phyloP scores from a whole-genome alignment of 2,888 invertebrate genomes.

The Pycnomerus fuliginosus region DNA sequence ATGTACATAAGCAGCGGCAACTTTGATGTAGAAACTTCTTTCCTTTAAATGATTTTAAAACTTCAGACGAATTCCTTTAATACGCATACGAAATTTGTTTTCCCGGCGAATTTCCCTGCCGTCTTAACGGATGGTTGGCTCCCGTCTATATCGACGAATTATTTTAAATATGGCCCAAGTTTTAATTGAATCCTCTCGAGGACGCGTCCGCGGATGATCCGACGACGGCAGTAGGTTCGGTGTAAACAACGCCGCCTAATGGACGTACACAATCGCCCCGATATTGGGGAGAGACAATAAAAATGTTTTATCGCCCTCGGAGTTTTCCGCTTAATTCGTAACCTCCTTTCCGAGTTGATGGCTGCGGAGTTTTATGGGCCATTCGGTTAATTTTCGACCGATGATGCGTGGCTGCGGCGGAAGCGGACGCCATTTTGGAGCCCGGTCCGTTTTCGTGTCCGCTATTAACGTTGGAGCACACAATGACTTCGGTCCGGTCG shows the following conservation, averaged over 20 bases:
- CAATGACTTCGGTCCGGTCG: too few species aligned
- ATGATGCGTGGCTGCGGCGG: too few species aligned
- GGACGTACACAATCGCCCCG: conserved; percentile 5
- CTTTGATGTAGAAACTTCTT: conserved; percentile 17
- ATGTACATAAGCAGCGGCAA: conserved; percentile 10
- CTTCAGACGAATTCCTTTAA: conserved; percentile 17
- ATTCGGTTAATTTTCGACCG: neutral
- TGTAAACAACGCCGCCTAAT: conserved; percentile 13
- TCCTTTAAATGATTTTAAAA: conserved; percentile 18
- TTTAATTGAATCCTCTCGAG: conserved; percentile 11
- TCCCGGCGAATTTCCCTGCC: conserved; percentile 10
- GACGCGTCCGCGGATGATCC: conserved; percentile 6
- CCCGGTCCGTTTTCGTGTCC: too few species aligned
- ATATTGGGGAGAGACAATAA: conserved; percentile 6
- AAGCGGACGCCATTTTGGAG: too few species aligned
- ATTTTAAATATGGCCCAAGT: conserved; percentile 9
- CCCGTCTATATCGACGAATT: conserved; percentile 3
- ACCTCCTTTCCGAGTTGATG: conserved; percentile 4
- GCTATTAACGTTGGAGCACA: too few species aligned
- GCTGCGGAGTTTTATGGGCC: neutral
- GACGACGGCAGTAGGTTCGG: conserved; percentile 1
- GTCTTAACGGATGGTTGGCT: conserved; percentile 7
- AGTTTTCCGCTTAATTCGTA: conserved; percentile 2
- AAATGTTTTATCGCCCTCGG: conserved; percentile 14
- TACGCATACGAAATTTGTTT: conserved; percentile 17